Percentiles rank a stretch among this genome's conserved stretches.
These are phyloP conservation scores for Cryptoprocta ferox DNA, from an alignment of 2,797 vertebrate species.

Conservation along the genomic window DNA sequence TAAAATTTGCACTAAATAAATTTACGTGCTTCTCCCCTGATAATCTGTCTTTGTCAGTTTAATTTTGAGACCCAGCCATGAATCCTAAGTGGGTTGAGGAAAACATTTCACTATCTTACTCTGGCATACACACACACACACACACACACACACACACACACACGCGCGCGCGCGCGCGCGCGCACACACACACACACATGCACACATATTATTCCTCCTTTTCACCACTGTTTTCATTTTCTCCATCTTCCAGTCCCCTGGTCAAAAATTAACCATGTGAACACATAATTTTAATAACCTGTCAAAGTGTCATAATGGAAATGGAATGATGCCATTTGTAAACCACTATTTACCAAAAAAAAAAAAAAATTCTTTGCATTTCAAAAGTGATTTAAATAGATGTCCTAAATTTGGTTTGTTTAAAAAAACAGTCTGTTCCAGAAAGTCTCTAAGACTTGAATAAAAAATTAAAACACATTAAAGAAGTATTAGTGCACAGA, in stretches of 20 bases:
- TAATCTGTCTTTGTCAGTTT: not conserved
- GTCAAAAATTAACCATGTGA: slow-evolving; percentile 18
- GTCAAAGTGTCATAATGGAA: slow-evolving; percentile 26
- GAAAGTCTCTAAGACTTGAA: slow-evolving; percentile 26
- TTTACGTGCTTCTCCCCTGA: not conserved
- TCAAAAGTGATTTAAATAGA: slow-evolving; percentile 58
- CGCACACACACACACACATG: not conserved
- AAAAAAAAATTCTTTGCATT: slow-evolving; percentile 11
- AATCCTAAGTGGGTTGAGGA: not conserved
- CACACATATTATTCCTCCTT: not conserved
- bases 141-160: not conserved
- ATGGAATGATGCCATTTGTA: not conserved
- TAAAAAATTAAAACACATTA: not conserved
- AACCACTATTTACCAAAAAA: slow-evolving; percentile 19
- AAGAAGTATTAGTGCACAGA: not conserved
- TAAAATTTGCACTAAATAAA: not conserved
- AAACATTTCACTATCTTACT: not conserved
- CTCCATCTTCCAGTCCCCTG: not conserved
- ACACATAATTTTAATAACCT: not conserved
- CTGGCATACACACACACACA: not conserved
- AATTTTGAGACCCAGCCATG: not conserved
- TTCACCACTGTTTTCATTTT: not conserved
- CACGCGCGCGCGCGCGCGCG: no score
- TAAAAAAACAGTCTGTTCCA: slow-evolving; percentile 47
- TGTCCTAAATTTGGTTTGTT: slow-evolving; percentile 19